Percentiles rank a stretch among this genome's conserved stretches.
Conservation (phyloP, 2,113 vertebrate species). For the Hypocryptadius cinnamomeus region DNA sequence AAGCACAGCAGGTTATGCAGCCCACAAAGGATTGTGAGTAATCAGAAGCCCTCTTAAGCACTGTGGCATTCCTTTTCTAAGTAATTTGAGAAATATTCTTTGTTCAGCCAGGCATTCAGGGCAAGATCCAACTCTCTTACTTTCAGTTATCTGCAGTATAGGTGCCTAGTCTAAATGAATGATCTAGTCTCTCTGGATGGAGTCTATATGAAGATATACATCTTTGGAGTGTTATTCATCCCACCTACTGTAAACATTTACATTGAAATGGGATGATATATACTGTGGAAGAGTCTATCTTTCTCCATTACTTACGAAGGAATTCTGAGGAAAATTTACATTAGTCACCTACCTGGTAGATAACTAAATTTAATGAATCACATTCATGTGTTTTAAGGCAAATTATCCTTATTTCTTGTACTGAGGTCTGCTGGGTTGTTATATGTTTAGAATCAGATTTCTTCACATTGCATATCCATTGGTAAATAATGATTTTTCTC, state of each 20-base stretch:
- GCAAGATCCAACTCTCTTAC: not conserved
- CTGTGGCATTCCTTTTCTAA: not conserved
- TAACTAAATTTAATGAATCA: not conserved
- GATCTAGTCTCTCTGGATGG: not conserved
- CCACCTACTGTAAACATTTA: not conserved
- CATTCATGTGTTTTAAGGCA: not conserved
- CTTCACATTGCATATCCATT: not conserved
- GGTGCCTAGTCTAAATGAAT: not conserved
- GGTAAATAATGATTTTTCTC: not conserved
- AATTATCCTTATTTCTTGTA: not conserved
- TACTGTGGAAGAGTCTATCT: not conserved
- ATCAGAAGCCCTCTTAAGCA: not conserved
- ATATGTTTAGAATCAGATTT: not conserved
- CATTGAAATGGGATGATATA: not conserved
- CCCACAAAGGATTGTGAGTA: not conserved
- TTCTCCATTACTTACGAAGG: not conserved
- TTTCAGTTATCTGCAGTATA: not conserved
- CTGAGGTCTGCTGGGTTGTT: not conserved
- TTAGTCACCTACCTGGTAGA: not conserved
- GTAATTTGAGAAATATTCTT: not conserved
- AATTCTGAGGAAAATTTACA: not conserved
- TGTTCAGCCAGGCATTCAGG: not conserved
- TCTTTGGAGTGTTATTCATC: not conserved
- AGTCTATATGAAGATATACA: not conserved
- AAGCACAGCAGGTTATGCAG: not conserved